Percentiles rank a stretch among this genome's conserved stretches.
Evolutionary conservation across 1,140 invertebrate genomes (phyloP).

Genomic region (Drosophila sturtevanti): DNA sequence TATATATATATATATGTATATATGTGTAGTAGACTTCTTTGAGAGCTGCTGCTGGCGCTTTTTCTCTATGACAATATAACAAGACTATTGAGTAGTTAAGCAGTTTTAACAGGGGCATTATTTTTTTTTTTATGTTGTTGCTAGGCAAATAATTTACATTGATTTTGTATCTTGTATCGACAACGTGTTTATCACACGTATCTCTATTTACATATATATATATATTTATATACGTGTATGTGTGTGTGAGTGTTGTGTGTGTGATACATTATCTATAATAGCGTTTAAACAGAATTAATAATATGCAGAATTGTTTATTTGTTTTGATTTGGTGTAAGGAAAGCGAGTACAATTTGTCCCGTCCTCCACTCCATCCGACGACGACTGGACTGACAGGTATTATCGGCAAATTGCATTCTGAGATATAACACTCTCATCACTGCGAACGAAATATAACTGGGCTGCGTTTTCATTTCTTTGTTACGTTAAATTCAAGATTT

Average conservation of each 20-base stretch:
- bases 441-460: conserved; percentile 14
- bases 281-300: conserved; percentile 36
- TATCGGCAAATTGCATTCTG: not conserved
- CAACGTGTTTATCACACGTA: conserved; percentile 3
- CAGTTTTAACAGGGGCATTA: conserved; percentile 45
- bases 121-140: conserved; percentile 30
- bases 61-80: conserved; percentile 59
- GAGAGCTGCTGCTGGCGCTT: conserved; percentile 23
- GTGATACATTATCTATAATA: conserved; percentile 10
- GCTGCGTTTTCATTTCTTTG: conserved; percentile 10
- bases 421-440: not conserved
- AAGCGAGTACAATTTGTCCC: conserved; percentile 22
- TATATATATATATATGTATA: conserved; percentile 34
- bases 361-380: not conserved
- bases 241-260: not conserved
- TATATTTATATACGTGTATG: not conserved
- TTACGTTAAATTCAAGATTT: not conserved
- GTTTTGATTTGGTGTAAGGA: conserved; percentile 34
- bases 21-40: conserved; percentile 40
- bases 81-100: conserved; percentile 54
- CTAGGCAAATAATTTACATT: conserved; percentile 39
- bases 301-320: conserved; percentile 32
- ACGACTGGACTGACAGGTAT: not conserved
- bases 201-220: not conserved
- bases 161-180: conserved; percentile 17